These are phyloP conservation scores for Abramis brama DNA, from an alignment of 2,113 vertebrate genomes.

Conservation along the genomic window DNA sequence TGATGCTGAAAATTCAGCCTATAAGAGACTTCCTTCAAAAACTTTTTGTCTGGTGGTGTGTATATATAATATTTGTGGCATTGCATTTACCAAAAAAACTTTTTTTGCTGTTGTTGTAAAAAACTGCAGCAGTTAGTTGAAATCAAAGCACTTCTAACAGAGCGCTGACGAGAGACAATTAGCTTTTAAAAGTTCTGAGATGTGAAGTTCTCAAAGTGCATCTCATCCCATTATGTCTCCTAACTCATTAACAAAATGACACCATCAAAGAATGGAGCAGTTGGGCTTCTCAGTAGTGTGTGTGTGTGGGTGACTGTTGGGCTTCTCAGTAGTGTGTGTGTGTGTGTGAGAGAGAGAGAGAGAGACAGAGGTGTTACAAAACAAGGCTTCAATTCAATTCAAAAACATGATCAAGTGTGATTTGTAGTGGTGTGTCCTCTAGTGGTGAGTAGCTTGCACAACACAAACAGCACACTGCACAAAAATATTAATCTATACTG, in stretches of 20 bases:
- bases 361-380: not conserved
- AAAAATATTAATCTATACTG: not conserved
- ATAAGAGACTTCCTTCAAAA: not conserved
- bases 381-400: slow-evolving; percentile 12
- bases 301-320: not conserved
- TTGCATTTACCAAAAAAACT: not conserved
- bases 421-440: slow-evolving; percentile 5
- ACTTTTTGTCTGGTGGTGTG: not conserved
- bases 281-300: not conserved
- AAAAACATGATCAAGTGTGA: not conserved
- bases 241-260: slow-evolving; percentile 25
- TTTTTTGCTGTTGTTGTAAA: not conserved
- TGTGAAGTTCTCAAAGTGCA: slow-evolving; percentile 8
- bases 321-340: slow-evolving; percentile 7
- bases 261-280: slow-evolving; percentile 1
- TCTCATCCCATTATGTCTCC: not conserved
- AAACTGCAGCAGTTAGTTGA: not conserved
- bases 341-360: not conserved
- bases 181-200: not conserved
- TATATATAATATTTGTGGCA: not conserved
- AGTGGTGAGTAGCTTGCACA: slow-evolving; percentile 6
- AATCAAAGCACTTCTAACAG: not conserved
- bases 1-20: not conserved
- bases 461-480: not conserved
- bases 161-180: not conserved